Conservation (phyloP, 2,888 invertebrate species). For the Netelia fuscicornis region DNA sequence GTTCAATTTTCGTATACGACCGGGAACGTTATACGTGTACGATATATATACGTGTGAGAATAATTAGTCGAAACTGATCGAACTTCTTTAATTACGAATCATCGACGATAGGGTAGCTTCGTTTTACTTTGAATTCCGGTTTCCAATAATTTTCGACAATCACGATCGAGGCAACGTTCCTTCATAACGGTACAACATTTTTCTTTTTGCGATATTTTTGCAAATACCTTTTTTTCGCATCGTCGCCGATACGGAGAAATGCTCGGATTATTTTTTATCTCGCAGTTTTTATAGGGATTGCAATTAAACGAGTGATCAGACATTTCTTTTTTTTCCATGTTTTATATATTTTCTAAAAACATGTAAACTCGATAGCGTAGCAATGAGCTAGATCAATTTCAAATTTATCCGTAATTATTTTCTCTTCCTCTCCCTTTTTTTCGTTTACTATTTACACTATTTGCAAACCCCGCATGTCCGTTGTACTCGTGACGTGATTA, state of each 20-base stretch:
- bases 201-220: constrained; percentile 1
- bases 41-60: not conserved
- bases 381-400: constrained; percentile 6
- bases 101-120: not conserved
- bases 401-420: not conserved
- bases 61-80: constrained; percentile 39
- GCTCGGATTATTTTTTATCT: not conserved
- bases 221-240: not conserved
- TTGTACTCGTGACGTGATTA: constrained; percentile 71
- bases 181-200: not conserved
- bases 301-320: not conserved
- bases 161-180: not conserved
- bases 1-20: constrained; percentile 27
- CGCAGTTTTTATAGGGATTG: not conserved
- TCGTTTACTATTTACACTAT: constrained; percentile 34
- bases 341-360: not conserved
- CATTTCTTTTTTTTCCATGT: not conserved
- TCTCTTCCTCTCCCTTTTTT: not conserved
- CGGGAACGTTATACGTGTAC: not conserved
- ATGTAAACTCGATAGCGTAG: not conserved
- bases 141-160: constrained; percentile 39
- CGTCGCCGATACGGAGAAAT: not conserved
- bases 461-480: constrained; percentile 26
- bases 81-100: constrained; percentile 41
- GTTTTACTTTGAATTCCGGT: not conserved